Percentiles rank a stretch among this genome's conserved stretches.
Conservation (phyloP, 2,797 vertebrate species). For the Myotis vivesi region DNA sequence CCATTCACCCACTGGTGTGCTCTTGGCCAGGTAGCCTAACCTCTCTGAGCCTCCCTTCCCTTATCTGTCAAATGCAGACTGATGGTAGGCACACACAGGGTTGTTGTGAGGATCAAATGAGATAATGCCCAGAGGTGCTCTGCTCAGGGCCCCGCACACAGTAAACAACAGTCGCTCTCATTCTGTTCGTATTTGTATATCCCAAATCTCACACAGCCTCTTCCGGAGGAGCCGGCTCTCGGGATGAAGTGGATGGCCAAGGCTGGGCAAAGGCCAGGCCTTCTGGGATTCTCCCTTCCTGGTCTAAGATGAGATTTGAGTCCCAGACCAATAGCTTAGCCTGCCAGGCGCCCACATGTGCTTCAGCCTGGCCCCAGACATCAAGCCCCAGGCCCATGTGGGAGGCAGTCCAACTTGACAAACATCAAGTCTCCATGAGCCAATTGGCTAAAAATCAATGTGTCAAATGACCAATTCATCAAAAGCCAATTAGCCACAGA, state of each 20-base stretch:
- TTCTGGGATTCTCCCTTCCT: slow-evolving; percentile 49
- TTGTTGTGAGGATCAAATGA: not conserved
- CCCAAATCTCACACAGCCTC: not conserved
- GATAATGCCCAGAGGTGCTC: not conserved
- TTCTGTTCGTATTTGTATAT: not conserved
- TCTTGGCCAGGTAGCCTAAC: not conserved
- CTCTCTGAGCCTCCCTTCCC: not conserved
- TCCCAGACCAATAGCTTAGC: slow-evolving; percentile 38
- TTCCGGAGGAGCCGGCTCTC: not conserved
- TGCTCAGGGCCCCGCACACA: not conserved
- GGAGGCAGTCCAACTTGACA: slow-evolving; percentile 53
- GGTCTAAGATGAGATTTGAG: slow-evolving; percentile 53
- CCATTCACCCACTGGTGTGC: not conserved
- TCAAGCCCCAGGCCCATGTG: slow-evolving; percentile 40
- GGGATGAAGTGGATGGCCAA: not conserved
- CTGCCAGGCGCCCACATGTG: slow-evolving; percentile 65
- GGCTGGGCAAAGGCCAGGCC: slow-evolving; percentile 32
- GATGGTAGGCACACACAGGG: too few relatives aligned
- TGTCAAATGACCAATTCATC: slow-evolving; percentile 78
- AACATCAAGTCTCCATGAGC: slow-evolving; percentile 56
- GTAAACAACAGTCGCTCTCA: not conserved
- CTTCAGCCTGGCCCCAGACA: slow-evolving; percentile 51
- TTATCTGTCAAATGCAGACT: not conserved
- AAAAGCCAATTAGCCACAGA: slow-evolving; percentile 78
- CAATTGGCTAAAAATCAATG: slow-evolving; percentile 70